phyloP scores from a whole-genome alignment of 2,113 vertebrate species.

The Corvus cornix region DNA sequence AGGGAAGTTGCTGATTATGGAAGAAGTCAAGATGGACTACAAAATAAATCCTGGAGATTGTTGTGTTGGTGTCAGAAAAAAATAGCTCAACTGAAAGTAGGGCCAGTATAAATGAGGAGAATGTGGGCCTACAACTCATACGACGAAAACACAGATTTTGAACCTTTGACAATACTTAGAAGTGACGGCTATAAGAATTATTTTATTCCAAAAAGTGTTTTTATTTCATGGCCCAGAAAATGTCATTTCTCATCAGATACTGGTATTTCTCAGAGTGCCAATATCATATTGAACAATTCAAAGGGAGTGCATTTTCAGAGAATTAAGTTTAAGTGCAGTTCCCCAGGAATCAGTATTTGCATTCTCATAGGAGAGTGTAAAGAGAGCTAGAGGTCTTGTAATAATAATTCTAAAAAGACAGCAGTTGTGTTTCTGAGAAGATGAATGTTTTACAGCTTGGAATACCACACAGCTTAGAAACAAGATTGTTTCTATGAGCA shows the following conservation, averaged over 20 bases:
- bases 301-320: background rate
- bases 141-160: background rate
- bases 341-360: background rate
- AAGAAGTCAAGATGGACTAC: background rate
- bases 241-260: background rate
- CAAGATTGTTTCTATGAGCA: background rate
- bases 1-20: background rate
- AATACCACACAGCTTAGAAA: background rate
- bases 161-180: background rate
- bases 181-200: background rate
- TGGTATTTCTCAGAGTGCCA: background rate
- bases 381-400: background rate
- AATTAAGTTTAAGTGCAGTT: background rate
- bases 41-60: background rate
- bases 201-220: background rate
- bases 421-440: background rate
- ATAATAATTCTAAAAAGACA: background rate
- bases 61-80: background rate
- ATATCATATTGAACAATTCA: background rate
- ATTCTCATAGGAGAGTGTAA: background rate
- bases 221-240: background rate
- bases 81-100: background rate
- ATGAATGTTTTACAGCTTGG: background rate
- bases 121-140: background rate
- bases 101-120: background rate